phyloP scores from a whole-genome alignment of 2,113 vertebrate genomes.

The Halcyon senegalensis region DNA sequence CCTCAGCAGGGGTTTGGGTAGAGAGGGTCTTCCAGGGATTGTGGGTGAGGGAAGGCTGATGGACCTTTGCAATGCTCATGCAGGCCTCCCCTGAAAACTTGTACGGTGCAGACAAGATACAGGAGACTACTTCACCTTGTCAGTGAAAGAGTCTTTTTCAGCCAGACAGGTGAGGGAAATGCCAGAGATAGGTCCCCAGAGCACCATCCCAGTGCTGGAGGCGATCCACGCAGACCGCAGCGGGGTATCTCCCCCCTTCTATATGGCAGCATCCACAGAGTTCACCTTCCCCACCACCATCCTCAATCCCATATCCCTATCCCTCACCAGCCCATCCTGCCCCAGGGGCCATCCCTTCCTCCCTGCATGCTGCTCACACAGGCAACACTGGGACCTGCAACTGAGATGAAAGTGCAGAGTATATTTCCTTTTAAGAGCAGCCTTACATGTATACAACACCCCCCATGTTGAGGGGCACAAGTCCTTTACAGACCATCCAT shows the following conservation, averaged over 20 bases:
- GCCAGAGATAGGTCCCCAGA: not conserved
- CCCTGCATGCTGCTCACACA: not conserved
- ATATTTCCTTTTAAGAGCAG: not conserved
- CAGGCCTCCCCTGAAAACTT: not conserved
- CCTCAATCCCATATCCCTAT: not conserved
- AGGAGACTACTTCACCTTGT: not conserved
- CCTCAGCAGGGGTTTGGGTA: not conserved
- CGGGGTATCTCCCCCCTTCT: fast-evolving
- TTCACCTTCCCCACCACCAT: not conserved
- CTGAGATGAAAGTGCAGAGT: not conserved
- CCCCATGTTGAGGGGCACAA: not conserved
- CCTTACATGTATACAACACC: not conserved
- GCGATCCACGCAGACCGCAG: not conserved
- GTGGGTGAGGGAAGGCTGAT: not conserved
- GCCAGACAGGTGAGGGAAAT: not conserved
- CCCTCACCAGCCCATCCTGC: not conserved
- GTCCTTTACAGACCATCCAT: not conserved
- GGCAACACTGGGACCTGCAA: fast-evolving
- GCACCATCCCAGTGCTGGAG: not conserved
- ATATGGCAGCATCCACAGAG: fast-evolving
- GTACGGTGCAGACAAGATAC: not conserved
- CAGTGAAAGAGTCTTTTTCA: not conserved
- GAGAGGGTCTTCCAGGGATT: not conserved
- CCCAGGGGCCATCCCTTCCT: not conserved
- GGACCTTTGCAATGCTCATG: not conserved